Conservation (phyloP, 2,797 vertebrate genomes). For the Phrynocephalus forsythii region DNA sequence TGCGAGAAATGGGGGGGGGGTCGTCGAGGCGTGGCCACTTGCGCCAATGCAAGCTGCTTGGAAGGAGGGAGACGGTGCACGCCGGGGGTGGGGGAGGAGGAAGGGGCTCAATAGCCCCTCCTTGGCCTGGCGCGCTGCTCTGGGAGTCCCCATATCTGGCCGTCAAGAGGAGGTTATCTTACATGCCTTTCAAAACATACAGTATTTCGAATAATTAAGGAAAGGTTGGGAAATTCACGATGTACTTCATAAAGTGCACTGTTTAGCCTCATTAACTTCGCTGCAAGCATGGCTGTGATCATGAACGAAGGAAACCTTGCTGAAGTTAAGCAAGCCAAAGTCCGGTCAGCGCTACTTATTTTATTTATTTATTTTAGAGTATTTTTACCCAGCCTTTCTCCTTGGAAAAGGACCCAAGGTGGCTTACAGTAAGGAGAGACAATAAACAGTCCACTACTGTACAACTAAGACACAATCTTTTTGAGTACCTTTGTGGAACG, state of each 20-base stretch:
- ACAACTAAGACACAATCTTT: too few relatives aligned
- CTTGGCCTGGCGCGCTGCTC: rapidly evolving
- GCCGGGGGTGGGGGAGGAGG: too few relatives aligned
- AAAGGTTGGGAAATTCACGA: background rate
- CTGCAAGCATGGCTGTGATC: too few relatives aligned
- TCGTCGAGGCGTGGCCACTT: too few relatives aligned
- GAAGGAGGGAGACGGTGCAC: background rate
- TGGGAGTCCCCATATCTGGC: background rate
- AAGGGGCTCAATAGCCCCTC: too few relatives aligned
- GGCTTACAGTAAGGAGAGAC: too few relatives aligned
- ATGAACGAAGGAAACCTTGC: too few relatives aligned
- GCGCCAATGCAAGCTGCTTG: background rate
- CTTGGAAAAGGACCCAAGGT: too few relatives aligned
- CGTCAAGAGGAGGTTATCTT: background rate
- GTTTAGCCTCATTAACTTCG: background rate
- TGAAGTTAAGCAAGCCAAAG: background rate
- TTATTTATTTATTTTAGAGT: too few relatives aligned
- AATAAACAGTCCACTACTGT: too few relatives aligned
- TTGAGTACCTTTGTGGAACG: background rate
- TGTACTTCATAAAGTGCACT: background rate
- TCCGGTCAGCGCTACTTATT: background rate
- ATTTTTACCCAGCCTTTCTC: too few relatives aligned
- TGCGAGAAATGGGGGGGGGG: too few relatives aligned
- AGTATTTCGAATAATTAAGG: background rate
- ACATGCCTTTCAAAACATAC: background rate